Evolutionary conservation across 2,797 vertebrate genomes (phyloP).

Genomic region (Falco concolor): DNA sequence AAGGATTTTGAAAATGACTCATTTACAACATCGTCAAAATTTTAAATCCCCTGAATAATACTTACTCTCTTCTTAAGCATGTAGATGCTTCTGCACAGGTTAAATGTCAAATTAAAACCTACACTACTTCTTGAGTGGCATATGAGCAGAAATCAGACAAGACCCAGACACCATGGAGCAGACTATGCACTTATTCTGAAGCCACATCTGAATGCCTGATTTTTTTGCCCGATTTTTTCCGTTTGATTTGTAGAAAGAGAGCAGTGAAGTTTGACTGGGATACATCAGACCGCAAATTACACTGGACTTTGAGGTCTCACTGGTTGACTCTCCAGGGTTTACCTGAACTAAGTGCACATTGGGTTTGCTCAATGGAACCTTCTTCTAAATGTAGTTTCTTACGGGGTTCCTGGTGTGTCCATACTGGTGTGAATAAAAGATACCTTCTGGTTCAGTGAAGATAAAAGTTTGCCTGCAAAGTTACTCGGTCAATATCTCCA

Average conservation of each 20-base stretch:
- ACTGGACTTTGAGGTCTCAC: conserved; percentile 15
- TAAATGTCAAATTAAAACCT: not conserved
- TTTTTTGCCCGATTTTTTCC: conserved; percentile 10
- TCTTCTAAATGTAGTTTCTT: conserved; percentile 38
- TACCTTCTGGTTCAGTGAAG: conserved; percentile 52
- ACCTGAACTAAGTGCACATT: conserved; percentile 35
- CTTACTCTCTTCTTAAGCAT: not conserved
- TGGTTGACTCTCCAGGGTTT: conserved; percentile 44
- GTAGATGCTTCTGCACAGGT: not conserved
- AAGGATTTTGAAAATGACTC: not conserved
- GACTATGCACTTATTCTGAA: not conserved
- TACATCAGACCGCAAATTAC: conserved; percentile 39
- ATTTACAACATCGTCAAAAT: not conserved
- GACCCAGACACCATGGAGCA: not conserved
- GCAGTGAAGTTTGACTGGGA: not conserved
- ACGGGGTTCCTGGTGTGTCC: conserved; percentile 36
- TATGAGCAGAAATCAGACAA: not conserved
- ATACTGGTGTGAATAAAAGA: conserved; percentile 54
- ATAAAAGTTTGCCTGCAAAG: conserved; percentile 15
- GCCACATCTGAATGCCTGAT: not conserved
- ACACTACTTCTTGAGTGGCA: not conserved
- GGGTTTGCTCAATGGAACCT: conserved; percentile 40
- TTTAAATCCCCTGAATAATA: not conserved
- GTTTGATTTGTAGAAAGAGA: conserved; percentile 37
- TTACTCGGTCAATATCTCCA: not conserved